Evolutionary conservation across 2,888 invertebrate species (phyloP).

Genomic region (Eupelmus urozonus): DNA sequence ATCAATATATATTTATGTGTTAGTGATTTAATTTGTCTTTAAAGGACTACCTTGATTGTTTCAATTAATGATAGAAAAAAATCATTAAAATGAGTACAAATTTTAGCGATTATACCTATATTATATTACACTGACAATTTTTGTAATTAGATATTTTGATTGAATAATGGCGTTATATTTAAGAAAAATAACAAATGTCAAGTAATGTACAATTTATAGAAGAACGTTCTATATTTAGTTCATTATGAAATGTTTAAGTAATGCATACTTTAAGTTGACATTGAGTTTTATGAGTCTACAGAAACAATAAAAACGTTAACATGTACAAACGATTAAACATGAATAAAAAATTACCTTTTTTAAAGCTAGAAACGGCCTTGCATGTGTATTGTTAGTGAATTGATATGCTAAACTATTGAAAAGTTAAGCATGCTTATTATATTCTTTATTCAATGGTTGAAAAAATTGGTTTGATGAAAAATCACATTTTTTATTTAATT

Average conservation of each 20-base stretch:
- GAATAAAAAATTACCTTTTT: slow-evolving; percentile 14
- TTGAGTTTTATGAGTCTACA: slow-evolving; percentile 39
- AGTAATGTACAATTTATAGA: neutral
- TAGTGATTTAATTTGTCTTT: too few species aligned
- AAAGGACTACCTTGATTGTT: too few species aligned
- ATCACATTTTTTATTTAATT: slow-evolving; percentile 44
- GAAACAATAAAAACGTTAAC: slow-evolving; percentile 46
- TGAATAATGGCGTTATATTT: slow-evolving; percentile 20
- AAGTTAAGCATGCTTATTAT: slow-evolving; percentile 21
- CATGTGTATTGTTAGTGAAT: too few species aligned
- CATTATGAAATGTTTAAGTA: slow-evolving; percentile 33
- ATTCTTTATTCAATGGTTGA: slow-evolving; percentile 14
- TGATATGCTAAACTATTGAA: slow-evolving; percentile 2
- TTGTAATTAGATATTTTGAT: slow-evolving; percentile 25
- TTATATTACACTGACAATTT: slow-evolving; percentile 31
- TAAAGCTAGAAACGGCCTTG: slow-evolving; percentile 69
- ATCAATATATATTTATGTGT: too few species aligned
- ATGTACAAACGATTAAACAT: slow-evolving; percentile 52
- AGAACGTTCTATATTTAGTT: slow-evolving; percentile 35
- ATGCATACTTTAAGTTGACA: slow-evolving; percentile 28
- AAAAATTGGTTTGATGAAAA: slow-evolving; percentile 16
- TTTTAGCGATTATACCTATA: slow-evolving; percentile 24
- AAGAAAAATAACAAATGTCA: slow-evolving; percentile 3
- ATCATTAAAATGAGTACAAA: slow-evolving; percentile 44
- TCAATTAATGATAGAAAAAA: too few species aligned